Base-by-base conservation (phyloP, 2,113 vertebrate species). In the Turdus rufiventris region DNA sequence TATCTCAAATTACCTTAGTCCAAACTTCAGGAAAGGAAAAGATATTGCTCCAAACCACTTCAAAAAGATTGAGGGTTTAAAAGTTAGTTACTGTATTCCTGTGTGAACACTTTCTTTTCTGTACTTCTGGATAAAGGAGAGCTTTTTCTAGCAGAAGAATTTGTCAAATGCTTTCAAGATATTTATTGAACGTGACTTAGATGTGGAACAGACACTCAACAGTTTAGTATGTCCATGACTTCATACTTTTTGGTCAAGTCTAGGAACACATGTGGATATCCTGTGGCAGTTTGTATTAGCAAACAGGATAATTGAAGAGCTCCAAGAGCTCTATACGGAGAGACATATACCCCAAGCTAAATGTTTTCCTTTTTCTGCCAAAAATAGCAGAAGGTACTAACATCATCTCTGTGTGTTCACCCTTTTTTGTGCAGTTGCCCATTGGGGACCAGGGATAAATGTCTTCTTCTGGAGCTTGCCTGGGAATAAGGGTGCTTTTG, bases 161-260 rank as follows among this genome's bases (percentile, higher is more conserved):
- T 36, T 80, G 16, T 76, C 50, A 91, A 89, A 87, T 53, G 18
- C 8, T 84, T 89, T 81, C 42, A 91, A 21, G 31, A 62, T 57
- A 9, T 50, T 34, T 70, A 8, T 5, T 63, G 40, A 65, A 61
- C 0, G 0, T 65, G 50, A 61, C 50, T 77, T 57, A 70, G 12
- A 57, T 80, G 5, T 86, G 63, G 87, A 91, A 48, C 8, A 82
- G 13, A 36, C 28, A 28, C 21, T 72, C 9, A 53, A 5, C 2
- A 50, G 3, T 38, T 92, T 28, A 75, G 7, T n/a, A 45, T 60
- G 9, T 4, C 9, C 31, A 75, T 16, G 21, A 71, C 5, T 3
- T 42, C 8, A 4, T 6, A 1, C 40, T 38, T 73, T 53, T 66
- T 29, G 23, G 5, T 14, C 38, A 89, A 47, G 17, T 28, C 60